A percentile compares a stretch with the other conserved stretches of the same genome.
Conservation (phyloP, 1,140 invertebrate species). For the Dufourea novaeangliae region DNA sequence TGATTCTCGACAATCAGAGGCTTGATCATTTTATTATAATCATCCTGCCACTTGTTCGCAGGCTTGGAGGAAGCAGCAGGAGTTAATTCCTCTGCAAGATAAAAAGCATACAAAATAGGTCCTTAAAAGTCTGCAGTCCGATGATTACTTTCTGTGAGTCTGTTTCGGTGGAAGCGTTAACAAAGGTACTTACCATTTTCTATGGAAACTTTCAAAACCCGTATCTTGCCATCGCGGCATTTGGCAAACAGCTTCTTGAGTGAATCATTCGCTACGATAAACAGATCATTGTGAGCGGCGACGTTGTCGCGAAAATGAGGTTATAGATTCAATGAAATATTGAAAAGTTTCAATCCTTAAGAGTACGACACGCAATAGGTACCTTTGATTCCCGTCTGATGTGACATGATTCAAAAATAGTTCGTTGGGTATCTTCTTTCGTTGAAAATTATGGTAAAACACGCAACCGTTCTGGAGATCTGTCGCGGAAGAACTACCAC, state of each 20-base stretch:
- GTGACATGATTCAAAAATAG: slow-evolving; percentile 83
- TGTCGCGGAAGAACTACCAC: not conserved
- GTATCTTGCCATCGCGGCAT: slow-evolving; percentile 90
- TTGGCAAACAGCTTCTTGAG: slow-evolving; percentile 91
- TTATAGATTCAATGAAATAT: slow-evolving; percentile 59
- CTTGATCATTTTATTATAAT: slow-evolving; percentile 92
- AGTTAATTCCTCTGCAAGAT: slow-evolving; percentile 88
- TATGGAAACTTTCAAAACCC: slow-evolving; percentile 92
- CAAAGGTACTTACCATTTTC: slow-evolving; percentile 87
- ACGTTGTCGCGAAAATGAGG: slow-evolving; percentile 70
- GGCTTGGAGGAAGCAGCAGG: slow-evolving; percentile 86
- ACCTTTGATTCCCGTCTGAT: slow-evolving; percentile 91
- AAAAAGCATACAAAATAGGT: too few relatives aligned
- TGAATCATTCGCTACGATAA: slow-evolving; percentile 89
- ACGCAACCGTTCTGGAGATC: not conserved
- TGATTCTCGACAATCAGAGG: slow-evolving; percentile 91
- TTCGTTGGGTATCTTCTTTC: not conserved
- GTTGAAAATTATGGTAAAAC: slow-evolving; percentile 8
- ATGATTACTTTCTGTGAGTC: too few relatives aligned
- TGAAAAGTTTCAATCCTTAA: slow-evolving; percentile 1
- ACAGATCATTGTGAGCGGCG: slow-evolving; percentile 52
- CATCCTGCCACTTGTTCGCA: slow-evolving; percentile 91
- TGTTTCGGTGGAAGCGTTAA: too few relatives aligned
- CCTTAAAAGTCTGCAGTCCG: too few relatives aligned
- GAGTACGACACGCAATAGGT: slow-evolving; percentile 52